phyloP scores from a whole-genome alignment of 1,140 invertebrate species.

The Rhopalosiphum maidis region DNA sequence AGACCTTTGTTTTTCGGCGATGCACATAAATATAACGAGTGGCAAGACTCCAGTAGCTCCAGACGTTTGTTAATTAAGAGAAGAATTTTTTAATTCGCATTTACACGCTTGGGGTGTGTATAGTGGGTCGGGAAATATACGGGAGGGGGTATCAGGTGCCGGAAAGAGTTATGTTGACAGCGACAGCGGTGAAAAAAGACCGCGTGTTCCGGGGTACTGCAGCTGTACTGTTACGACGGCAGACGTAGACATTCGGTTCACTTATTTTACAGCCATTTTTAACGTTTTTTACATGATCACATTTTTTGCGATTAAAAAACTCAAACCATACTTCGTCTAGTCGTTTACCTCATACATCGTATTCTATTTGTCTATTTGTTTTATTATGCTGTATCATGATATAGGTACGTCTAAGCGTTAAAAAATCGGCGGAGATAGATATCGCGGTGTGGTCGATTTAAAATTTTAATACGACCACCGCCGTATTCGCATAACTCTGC shows the following conservation, averaged over 20 bases:
- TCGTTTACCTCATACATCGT: not conserved
- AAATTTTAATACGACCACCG: not conserved
- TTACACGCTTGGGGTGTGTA: not conserved
- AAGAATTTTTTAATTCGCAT: conserved; percentile 36
- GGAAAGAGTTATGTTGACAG: conserved; percentile 35
- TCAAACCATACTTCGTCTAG: not conserved
- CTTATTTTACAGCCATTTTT: not conserved
- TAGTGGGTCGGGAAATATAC: not conserved
- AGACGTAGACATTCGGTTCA: not conserved
- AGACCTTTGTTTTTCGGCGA: not conserved
- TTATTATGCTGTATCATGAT: too few relatives aligned
- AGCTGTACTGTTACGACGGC: not conserved
- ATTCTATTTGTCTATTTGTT: not conserved
- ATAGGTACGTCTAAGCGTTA: too few relatives aligned
- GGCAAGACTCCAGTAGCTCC: not conserved
- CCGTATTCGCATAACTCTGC: not conserved
- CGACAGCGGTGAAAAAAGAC: not conserved
- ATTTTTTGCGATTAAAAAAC: not conserved
- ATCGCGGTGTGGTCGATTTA: not conserved
- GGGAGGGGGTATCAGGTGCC: not conserved
- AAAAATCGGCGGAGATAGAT: not conserved
- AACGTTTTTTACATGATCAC: not conserved
- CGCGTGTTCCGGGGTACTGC: not conserved
- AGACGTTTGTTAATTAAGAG: conserved; percentile 36
- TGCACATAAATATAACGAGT: conserved; percentile 9